phyloP scores from a whole-genome alignment of 2,797 vertebrate genomes.

The Labroides dimidiatus region DNA sequence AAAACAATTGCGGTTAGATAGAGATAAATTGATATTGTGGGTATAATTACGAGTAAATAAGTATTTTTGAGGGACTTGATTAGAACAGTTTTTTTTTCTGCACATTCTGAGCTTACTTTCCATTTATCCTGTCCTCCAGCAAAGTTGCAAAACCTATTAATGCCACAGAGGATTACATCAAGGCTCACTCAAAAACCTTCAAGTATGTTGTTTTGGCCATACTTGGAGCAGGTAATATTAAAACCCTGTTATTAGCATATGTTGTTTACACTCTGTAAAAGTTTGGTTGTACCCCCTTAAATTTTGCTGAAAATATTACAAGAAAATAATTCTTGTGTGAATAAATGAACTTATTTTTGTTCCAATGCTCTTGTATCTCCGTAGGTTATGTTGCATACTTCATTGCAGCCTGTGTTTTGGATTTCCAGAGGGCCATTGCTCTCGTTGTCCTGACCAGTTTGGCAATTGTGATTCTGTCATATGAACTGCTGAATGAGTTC shows the following conservation, averaged over 20 bases:
- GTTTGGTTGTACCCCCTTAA: background rate
- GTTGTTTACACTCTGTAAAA: background rate
- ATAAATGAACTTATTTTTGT: background rate
- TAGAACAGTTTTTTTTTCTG: background rate
- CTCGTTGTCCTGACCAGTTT: slow-evolving; percentile 89
- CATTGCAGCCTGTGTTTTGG: slow-evolving; percentile 88
- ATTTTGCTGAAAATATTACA: background rate
- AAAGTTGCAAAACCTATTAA: slow-evolving; percentile 73
- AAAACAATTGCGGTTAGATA: background rate
- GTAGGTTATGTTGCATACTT: slow-evolving; percentile 91
- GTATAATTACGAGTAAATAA: background rate
- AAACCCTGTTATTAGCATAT: background rate
- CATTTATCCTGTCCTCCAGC: slow-evolving; percentile 75
- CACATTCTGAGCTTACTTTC: slow-evolving; percentile 8
- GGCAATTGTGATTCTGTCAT: slow-evolving; percentile 73
- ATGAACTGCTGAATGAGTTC: slow-evolving; percentile 81
- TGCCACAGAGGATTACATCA: slow-evolving; percentile 80
- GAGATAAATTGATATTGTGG: background rate
- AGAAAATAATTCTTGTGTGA: background rate
- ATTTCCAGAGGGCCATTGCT: slow-evolving; percentile 88
- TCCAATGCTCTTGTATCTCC: background rate
- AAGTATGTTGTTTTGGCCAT: slow-evolving; percentile 79
- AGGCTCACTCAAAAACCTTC: slow-evolving; percentile 78
- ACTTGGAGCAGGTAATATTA: slow-evolving; percentile 87
- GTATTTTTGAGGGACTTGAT: background rate